Evolutionary conservation across 2,888 invertebrate genomes (phyloP), one percentile per base, ranked within the genome.

Genomic region (Heliconius charithonia): DNA sequence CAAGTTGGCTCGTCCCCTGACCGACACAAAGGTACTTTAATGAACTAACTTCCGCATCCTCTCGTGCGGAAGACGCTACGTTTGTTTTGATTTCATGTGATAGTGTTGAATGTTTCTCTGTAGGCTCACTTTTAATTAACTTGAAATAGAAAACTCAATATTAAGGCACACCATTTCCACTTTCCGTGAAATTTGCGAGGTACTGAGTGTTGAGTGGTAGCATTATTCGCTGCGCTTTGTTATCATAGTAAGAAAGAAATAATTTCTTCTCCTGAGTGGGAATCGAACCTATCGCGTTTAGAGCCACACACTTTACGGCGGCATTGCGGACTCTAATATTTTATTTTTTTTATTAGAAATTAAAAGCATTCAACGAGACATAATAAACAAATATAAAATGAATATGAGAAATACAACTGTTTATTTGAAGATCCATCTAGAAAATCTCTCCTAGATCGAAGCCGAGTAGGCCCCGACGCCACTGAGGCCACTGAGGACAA

Each of bases 11-110:
- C 72, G 72, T 73, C 73, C 76, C 66, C 72, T 72, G 71, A 41
- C 56, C 75, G 66, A 41, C 79, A 79, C 76, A 77, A 67, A 80
- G 79, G 76, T 79, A 66, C 74, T 75, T 75, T 83, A 82, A 83
- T 82, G 81, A 82, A 79, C 74, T 67, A 81, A 81, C 72, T 79
- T 79, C 66, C 59, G 51, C 29, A 37, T 37, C 13, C 66, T 41
- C 73, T 41, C 45, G 67, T 74, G 45, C 67, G 72, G 73, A 16
- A 59, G 70, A 62, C 76, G 72, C 10, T 16, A 6, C 56, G 65
- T 6, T 13, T 62, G 62, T 25, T 37, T 59, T 77, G 51, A 37
- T 72, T 70, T 51, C 51, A 51, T 37, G 32, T 19, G 29, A 56
- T 29, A 32, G 29, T 32, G 56, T 51, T 72, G 13, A n/a, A 41